phyloP scores from a whole-genome alignment of 2,797 vertebrate genomes.

The Catharus ustulatus region DNA sequence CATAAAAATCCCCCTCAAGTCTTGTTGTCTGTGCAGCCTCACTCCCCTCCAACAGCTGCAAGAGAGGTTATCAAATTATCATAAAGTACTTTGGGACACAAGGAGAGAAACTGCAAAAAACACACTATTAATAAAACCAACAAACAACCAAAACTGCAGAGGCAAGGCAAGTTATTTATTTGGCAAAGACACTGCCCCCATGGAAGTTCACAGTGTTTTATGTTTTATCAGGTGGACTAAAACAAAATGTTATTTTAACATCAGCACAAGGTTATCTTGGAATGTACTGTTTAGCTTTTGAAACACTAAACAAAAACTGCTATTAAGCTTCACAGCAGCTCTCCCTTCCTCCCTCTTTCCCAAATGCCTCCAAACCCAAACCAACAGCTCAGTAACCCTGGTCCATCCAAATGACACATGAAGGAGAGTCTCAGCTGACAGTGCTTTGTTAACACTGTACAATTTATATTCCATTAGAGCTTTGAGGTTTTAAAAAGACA shows the following conservation, averaged over 20 bases:
- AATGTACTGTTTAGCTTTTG: background rate
- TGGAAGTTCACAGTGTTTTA: background rate
- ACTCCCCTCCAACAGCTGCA: background rate
- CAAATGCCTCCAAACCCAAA: background rate
- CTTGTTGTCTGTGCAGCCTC: background rate
- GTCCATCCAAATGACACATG: slow-evolving; percentile 1
- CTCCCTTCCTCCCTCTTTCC: background rate
- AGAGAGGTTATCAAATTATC: background rate
- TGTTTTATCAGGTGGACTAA: slow-evolving; percentile 32
- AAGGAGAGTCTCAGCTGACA: background rate
- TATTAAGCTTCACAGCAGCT: background rate
- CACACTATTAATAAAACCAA: background rate
- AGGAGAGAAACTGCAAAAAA: background rate
- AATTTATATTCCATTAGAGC: slow-evolving; percentile 12
- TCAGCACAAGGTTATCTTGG: background rate
- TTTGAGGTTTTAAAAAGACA: background rate
- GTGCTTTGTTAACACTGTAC: background rate
- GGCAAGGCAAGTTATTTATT: background rate
- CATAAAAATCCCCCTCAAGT: background rate
- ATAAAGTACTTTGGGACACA: background rate
- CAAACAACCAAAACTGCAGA: background rate
- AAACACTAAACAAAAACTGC: background rate
- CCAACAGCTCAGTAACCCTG: background rate
- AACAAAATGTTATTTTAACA: slow-evolving; percentile 27
- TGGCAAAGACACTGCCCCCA: background rate